A percentile compares a stretch with the other conserved stretches of the same genome.
phyloP scores from a whole-genome alignment of 2,888 invertebrate genomes.

The Stenichneumon culpator region DNA sequence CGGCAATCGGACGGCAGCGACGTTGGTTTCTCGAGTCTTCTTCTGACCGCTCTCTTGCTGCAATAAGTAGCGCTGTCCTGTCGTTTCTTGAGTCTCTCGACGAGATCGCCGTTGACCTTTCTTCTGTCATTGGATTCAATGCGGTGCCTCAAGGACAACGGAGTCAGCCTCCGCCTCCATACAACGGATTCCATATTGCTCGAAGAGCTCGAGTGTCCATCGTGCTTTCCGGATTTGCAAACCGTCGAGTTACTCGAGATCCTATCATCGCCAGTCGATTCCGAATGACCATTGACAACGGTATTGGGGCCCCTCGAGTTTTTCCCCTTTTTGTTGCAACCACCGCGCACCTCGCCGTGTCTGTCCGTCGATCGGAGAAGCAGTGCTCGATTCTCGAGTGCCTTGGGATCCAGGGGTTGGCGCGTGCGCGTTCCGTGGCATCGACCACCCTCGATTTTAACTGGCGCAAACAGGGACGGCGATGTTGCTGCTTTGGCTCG shows the following conservation, averaged over 20 bases:
- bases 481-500: constrained; percentile 58
- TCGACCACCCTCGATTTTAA: constrained; percentile 74
- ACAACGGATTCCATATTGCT: neutral
- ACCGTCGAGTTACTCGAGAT: neutral
- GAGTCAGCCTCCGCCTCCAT: constrained; percentile 30
- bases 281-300: constrained; percentile 2
- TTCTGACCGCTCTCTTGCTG: constrained; percentile 44
- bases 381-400: constrained; percentile 83
- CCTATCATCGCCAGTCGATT: constrained; percentile 4
- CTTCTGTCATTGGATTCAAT: constrained; percentile 6
- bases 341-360: constrained; percentile 43
- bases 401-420: constrained; percentile 85
- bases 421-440: constrained; percentile 78
- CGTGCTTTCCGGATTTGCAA: constrained; percentile 6
- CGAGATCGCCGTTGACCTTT: constrained; percentile 28
- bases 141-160: constrained; percentile 28
- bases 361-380: constrained; percentile 85
- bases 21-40: constrained; percentile 33
- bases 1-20: constrained; percentile 23
- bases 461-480: constrained; percentile 69
- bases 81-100: constrained; percentile 48
- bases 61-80: constrained; percentile 43
- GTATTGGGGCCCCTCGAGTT: neutral
- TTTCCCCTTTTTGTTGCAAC: constrained; percentile 26
- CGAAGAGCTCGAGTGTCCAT: constrained; percentile 13